Evolutionary conservation across 2,888 invertebrate species (phyloP), one percentile per base, ranked within the genome.

Genomic region (Temnothorax unifasciatus): DNA sequence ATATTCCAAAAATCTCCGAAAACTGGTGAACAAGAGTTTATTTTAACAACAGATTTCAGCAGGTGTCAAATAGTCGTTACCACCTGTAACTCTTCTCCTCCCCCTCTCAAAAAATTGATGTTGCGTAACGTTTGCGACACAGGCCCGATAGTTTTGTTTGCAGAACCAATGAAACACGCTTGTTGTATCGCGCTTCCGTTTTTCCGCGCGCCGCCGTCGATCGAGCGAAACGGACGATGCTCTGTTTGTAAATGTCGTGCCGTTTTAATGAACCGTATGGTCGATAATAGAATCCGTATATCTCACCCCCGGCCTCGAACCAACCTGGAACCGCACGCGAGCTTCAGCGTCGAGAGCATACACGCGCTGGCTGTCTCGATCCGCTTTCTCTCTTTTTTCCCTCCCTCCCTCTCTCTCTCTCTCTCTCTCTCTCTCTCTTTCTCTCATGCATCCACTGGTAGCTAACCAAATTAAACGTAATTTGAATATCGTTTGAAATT

Each of bases 401-500:
- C 34, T 41, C 11, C 3, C 3, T 41, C 41, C 11, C 44, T 13
- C 38, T 52, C 61, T 13, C 21, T 13, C 11, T 25, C 66, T 47
- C 38, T 63, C 44, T 25, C 41, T 66, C 15, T 66, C 18, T 25
- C 15, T 13, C 44, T 34, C 34, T 74, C 41, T 41, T 29, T 69
- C 71, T n/a, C 25, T 15, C n/a, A 13, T 25, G 29, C 47, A 63
- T 38, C 74, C 82, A 71, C 68, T 84, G 84, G 79, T 86, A 85
- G 87, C 86, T 93, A 93, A 93, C 93, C 86, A 91, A 93, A 94
- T 94, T 94, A 93, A 93, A 91, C 92, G 92, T 93, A 93, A 94
- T 94, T 94, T 94, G 93, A 93, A 94, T 93, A 93, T 93, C 93
- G 92, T 93, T 94, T 93, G 93, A 93, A 93, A 94, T 94, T 93